Percentiles rank a stretch among this genome's conserved stretches.
phyloP scores from a whole-genome alignment of 1,140 invertebrate species.

The Marisa cornuarietis region DNA sequence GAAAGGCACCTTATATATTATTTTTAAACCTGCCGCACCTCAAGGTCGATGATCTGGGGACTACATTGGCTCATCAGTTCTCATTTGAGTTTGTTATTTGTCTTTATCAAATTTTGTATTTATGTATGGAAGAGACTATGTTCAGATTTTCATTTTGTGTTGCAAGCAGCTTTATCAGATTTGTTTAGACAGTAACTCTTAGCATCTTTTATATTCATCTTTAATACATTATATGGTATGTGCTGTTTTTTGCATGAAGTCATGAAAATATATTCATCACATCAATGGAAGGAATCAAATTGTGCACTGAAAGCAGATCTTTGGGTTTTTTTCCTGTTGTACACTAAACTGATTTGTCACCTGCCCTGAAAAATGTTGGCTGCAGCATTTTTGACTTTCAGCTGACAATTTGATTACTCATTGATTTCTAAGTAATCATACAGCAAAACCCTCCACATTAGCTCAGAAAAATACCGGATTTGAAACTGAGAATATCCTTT shows the following conservation, averaged over 20 bases:
- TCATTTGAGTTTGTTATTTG: background rate
- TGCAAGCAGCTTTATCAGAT: background rate
- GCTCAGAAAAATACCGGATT: background rate
- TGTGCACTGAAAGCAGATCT: background rate
- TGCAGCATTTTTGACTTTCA: background rate
- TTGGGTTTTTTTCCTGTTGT: background rate
- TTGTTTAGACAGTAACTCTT: background rate
- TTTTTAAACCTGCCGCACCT: no score
- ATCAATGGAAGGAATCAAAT: constrained; percentile 24
- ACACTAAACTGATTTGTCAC: background rate
- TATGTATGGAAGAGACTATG: background rate
- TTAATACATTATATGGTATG: background rate
- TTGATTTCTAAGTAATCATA: constrained; percentile 1
- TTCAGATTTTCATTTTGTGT: background rate
- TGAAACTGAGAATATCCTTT: constrained; percentile 1
- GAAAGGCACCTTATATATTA: no score
- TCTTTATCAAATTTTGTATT: background rate
- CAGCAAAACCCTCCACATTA: constrained; percentile 22
- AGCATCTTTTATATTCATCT: background rate
- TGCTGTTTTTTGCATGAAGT: constrained; percentile 8
- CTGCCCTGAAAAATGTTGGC: background rate
- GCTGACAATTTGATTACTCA: background rate
- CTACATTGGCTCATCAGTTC: background rate
- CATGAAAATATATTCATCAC: constrained; percentile 19
- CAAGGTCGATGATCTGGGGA: background rate